phyloP scores from a whole-genome alignment of 2,113 vertebrate genomes.

The Octodon degus region DNA sequence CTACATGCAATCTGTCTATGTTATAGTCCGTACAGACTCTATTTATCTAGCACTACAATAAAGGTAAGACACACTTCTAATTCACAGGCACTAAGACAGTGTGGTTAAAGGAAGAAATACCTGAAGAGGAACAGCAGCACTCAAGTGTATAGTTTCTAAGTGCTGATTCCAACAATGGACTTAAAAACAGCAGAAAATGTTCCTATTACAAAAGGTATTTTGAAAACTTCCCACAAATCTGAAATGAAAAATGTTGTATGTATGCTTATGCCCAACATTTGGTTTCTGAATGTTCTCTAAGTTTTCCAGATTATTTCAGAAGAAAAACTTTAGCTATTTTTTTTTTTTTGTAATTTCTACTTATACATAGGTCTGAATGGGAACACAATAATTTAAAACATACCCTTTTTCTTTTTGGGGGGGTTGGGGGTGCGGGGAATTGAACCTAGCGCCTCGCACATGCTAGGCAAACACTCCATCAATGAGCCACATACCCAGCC shows the following conservation, averaged over 20 bases:
- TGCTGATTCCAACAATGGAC: conserved; percentile 2
- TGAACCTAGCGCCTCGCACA: background rate
- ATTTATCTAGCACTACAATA: background rate
- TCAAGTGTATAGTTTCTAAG: conserved; percentile 5
- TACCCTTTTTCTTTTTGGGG: background rate
- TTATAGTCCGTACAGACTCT: background rate
- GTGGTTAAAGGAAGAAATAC: background rate
- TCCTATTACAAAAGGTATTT: background rate
- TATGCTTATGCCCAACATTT: background rate
- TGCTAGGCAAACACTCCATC: background rate
- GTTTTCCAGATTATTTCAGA: background rate
- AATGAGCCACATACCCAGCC: background rate
- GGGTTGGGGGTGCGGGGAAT: background rate
- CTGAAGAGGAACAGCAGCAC: background rate
- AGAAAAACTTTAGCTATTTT: background rate
- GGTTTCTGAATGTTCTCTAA: background rate
- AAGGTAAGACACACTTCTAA: conserved; percentile 23
- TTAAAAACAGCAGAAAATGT: background rate
- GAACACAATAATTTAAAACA: background rate
- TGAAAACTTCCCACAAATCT: background rate
- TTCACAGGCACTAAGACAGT: background rate
- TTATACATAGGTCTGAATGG: background rate
- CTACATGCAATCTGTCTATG: background rate
- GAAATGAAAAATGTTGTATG: conserved; percentile 22
- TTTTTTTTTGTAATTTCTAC: background rate